These are phyloP conservation scores for Acanthosepion lycidas DNA, from an alignment of 2,888 invertebrate genomes.

Conservation along the genomic window DNA sequence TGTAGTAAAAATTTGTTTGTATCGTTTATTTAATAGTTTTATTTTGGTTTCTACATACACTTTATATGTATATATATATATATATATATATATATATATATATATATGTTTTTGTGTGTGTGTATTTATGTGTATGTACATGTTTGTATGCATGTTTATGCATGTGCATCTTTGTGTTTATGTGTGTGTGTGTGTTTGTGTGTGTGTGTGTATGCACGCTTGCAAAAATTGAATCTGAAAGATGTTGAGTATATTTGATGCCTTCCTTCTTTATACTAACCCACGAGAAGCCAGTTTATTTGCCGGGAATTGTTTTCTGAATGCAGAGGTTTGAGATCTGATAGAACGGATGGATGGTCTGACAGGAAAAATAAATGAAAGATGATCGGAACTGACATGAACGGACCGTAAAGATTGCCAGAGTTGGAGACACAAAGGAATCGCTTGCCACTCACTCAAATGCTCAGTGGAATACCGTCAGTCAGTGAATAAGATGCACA, in stretches of 20 bases:
- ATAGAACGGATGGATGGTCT: not conserved
- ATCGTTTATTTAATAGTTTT: too few species aligned
- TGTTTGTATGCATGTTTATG: too few species aligned
- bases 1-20: too few species aligned
- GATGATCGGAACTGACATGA: not conserved
- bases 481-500: not conserved
- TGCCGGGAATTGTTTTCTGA: not conserved
- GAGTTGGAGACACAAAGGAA: not conserved
- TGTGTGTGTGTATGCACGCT: too few species aligned
- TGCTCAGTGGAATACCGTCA: not conserved
- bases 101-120: too few species aligned
- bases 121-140: too few species aligned
- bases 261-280: not conserved
- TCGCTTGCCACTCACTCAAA: not conserved
- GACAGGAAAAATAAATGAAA: not conserved
- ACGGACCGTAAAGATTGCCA: slow-evolving; percentile 18
- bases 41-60: too few species aligned
- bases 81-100: too few species aligned
- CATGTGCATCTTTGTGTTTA: too few species aligned
- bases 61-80: too few species aligned
- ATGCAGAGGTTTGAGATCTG: not conserved
- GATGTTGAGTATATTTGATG: not conserved
- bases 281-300: not conserved
- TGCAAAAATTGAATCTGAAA: not conserved
- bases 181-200: too few species aligned